These are phyloP conservation scores for Balearica regulorum DNA, from an alignment of 2,797 vertebrate species.

Conservation along the genomic window DNA sequence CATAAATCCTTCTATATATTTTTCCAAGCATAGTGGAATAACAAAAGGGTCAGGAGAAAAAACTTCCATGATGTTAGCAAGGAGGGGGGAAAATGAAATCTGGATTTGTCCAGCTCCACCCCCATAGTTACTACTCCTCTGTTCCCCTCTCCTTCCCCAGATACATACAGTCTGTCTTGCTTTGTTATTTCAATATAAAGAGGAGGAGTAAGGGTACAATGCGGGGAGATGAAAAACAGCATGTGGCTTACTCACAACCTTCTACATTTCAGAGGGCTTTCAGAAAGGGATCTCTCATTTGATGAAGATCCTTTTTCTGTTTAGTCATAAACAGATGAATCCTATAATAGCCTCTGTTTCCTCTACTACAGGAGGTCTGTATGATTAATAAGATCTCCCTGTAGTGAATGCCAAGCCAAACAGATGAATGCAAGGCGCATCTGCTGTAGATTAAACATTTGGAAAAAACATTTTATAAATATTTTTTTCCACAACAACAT, in stretches of 20 bases:
- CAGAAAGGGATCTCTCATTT: slow-evolving; percentile 30
- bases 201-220: neutral
- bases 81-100: neutral
- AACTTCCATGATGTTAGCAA: neutral
- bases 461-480: slow-evolving; percentile 82
- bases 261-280: slow-evolving; percentile 15
- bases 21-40: neutral
- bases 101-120: neutral
- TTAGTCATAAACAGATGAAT: slow-evolving; percentile 66
- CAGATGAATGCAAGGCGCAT: slow-evolving; percentile 77
- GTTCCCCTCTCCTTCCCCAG: neutral
- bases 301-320: slow-evolving; percentile 40
- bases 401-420: slow-evolving; percentile 76
- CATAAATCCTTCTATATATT: neutral
- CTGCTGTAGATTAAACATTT: slow-evolving; percentile 83
- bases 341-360: slow-evolving; percentile 67
- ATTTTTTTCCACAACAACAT: slow-evolving; percentile 76
- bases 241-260: slow-evolving; percentile 6
- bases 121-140: neutral
- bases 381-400: slow-evolving; percentile 72
- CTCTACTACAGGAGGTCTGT: slow-evolving; percentile 71
- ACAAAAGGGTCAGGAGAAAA: neutral
- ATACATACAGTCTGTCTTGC: neutral
- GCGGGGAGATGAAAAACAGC: slow-evolving; percentile 7
- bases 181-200: neutral